These are phyloP conservation scores for Glaucidium brasilianum DNA, from an alignment of 2,113 vertebrate species.

Conservation along the genomic window DNA sequence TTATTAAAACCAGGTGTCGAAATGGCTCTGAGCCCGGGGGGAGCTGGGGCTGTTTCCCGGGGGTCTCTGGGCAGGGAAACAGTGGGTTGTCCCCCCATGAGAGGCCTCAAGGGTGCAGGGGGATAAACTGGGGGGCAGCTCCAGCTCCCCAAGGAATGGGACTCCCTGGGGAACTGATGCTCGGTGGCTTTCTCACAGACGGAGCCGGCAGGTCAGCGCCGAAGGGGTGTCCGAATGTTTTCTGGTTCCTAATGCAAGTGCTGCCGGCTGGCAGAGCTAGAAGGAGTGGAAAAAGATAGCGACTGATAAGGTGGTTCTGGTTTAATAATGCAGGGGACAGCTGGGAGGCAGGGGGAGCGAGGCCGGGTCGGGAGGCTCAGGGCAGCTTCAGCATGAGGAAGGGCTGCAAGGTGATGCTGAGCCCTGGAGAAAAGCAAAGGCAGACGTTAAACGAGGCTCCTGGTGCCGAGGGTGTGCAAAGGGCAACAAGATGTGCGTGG, in stretches of 20 bases:
- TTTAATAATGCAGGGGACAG: constrained; percentile 19
- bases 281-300: background rate
- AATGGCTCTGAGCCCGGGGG: background rate
- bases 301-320: background rate
- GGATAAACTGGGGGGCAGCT: background rate
- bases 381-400: background rate
- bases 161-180: fast-evolving
- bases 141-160: background rate
- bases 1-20: constrained; percentile 73
- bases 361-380: fast-evolving
- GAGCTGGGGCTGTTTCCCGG: background rate
- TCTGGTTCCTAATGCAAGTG: background rate
- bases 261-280: background rate
- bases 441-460: background rate
- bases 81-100: fast-evolving
- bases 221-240: background rate
- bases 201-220: fast-evolving
- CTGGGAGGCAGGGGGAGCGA: background rate
- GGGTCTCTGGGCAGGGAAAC: background rate
- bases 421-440: background rate
- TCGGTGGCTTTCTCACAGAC: background rate
- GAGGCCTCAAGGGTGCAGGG: fast-evolving
- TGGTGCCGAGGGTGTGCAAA: background rate
- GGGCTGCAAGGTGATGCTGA: background rate
- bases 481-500: background rate